Percentiles rank a stretch among this genome's conserved stretches.
Conservation (phyloP, 2,797 vertebrate species). For the Rhynchonycteris naso region DNA sequence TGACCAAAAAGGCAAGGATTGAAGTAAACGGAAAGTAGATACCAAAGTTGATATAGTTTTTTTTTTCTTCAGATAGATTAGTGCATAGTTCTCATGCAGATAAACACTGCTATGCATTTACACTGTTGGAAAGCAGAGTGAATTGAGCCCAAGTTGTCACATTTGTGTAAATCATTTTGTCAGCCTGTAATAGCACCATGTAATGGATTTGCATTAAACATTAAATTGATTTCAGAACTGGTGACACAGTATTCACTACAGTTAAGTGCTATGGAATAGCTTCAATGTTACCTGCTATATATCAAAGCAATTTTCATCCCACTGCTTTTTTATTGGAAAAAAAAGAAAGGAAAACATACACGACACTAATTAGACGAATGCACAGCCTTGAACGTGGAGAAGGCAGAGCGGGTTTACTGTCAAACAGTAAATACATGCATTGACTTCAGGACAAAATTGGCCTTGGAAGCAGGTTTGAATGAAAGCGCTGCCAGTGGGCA, state of each 20-base stretch:
- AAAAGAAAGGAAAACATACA: conserved; percentile 88
- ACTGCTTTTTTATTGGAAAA: conserved; percentile 88
- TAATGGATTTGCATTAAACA: conserved; percentile 93
- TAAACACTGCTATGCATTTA: conserved; percentile 95
- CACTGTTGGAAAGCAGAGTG: conserved; percentile 94
- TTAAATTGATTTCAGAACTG: conserved; percentile 92
- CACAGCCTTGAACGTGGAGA: conserved; percentile 88
- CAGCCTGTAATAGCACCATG: conserved; percentile 95
- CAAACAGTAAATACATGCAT: conserved; percentile 87
- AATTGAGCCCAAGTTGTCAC: conserved; percentile 91
- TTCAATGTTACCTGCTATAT: conserved; percentile 92
- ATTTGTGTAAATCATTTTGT: conserved; percentile 91
- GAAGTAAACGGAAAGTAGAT: conserved; percentile 92
- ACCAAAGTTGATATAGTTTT: conserved; percentile 91
- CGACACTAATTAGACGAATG: conserved; percentile 87
- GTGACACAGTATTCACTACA: conserved; percentile 91
- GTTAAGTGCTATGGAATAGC: conserved; percentile 91
- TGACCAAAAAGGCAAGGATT: conserved; percentile 94
- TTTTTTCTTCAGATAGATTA: conserved; percentile 90
- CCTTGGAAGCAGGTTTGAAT: conserved; percentile 83
- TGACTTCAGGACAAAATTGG: conserved; percentile 87
- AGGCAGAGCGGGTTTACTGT: conserved; percentile 87
- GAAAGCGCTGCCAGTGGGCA: conserved; percentile 84
- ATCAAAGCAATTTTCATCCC: conserved; percentile 91
- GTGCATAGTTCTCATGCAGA: conserved; percentile 99